phyloP scores from a whole-genome alignment of 2,888 invertebrate genomes.

The Watsonalla cultraria region DNA sequence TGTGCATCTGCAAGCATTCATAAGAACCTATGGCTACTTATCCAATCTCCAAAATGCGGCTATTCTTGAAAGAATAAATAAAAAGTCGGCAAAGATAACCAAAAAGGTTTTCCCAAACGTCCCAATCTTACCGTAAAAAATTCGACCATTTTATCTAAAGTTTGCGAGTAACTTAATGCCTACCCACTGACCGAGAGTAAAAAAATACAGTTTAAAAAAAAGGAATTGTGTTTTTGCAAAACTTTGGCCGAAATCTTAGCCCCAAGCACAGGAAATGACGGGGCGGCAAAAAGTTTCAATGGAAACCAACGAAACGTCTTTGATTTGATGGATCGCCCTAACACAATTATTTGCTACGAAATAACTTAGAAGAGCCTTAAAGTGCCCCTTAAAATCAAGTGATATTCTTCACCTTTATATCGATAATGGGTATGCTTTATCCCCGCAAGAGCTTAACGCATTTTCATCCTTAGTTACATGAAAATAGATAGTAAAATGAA shows the following conservation, averaged over 20 bases:
- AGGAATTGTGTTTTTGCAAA: conserved; percentile 65
- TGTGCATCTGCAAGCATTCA: conserved; percentile 19
- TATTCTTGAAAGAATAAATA: conserved; percentile 26
- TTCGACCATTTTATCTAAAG: conserved; percentile 39
- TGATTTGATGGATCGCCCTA: conserved; percentile 72
- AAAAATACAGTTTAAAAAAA: conserved; percentile 48
- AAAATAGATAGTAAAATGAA: not conserved
- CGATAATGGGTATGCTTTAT: conserved; percentile 28
- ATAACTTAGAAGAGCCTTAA: conserved; percentile 58
- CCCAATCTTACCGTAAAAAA: conserved; percentile 48
- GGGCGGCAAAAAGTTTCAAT: conserved; percentile 61
- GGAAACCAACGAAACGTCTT: conserved; percentile 65
- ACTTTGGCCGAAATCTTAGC: conserved; percentile 57
- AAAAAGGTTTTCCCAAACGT: conserved; percentile 37
- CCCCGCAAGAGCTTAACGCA: conserved; percentile 1
- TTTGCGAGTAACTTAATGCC: conserved; percentile 58
- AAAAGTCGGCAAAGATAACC: conserved; percentile 37
- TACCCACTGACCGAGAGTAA: conserved; percentile 64
- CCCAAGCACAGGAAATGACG: conserved; percentile 68
- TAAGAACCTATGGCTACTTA: conserved; percentile 41
- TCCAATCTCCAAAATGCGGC: conserved; percentile 34
- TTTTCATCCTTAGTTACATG: conserved; percentile 1
- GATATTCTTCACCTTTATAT: conserved; percentile 67
- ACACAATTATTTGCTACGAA: conserved; percentile 69
- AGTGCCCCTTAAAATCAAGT: conserved; percentile 74